phyloP scores from a whole-genome alignment of 2,113 vertebrate species.

The Zosterops pallidus region DNA sequence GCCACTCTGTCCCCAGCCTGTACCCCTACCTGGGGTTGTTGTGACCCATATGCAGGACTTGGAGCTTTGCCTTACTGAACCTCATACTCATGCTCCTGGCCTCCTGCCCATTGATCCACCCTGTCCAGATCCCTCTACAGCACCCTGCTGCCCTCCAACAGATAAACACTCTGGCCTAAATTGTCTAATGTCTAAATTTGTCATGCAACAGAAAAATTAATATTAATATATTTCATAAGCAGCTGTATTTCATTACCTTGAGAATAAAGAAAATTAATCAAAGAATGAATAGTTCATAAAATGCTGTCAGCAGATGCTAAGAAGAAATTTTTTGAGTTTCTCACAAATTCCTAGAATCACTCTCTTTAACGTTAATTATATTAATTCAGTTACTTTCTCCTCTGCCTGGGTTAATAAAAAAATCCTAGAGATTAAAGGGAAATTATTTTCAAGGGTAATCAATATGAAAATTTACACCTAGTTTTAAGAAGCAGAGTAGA shows the following conservation, averaged over 20 bases:
- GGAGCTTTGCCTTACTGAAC: background rate
- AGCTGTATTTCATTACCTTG: background rate
- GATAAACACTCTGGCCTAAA: background rate
- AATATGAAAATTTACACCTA: background rate
- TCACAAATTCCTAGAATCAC: background rate
- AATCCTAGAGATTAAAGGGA: background rate
- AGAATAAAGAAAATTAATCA: background rate
- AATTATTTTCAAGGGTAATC: background rate
- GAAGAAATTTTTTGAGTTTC: background rate
- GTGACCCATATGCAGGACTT: background rate
- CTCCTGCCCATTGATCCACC: too few relatives aligned
- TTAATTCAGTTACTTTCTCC: background rate
- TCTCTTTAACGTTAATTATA: background rate
- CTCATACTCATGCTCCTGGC: background rate
- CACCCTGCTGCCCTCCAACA: rapidly evolving
- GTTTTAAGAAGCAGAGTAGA: background rate
- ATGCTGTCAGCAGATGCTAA: background rate
- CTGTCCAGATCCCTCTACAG: background rate
- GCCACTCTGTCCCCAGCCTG: too few relatives aligned
- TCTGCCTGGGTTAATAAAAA: background rate
- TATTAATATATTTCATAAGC: background rate
- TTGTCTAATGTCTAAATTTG: background rate
- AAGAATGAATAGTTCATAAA: background rate
- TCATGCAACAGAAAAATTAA: background rate
- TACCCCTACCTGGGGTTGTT: background rate